Evolutionary conservation across 2,797 vertebrate species (phyloP).

Genomic region (Megalops cyprinoides): DNA sequence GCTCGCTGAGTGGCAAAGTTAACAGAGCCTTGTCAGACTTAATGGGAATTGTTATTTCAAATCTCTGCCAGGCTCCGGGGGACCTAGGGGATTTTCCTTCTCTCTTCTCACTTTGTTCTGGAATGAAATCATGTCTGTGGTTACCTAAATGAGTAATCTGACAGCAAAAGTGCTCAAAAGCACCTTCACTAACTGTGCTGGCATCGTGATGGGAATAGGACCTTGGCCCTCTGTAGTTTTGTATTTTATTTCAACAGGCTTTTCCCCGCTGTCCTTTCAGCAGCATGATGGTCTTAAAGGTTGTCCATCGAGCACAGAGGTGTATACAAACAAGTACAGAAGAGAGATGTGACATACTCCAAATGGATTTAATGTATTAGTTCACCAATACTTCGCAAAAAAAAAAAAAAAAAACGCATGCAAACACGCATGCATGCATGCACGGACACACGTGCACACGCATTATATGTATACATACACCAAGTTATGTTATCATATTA

Average conservation of each 20-base stretch:
- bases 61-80: conserved; percentile 64
- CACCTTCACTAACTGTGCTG: conserved; percentile 44
- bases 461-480: too few species aligned
- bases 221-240: conserved; percentile 50
- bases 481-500: neutral
- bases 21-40: conserved; percentile 55
- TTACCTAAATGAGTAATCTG: conserved; percentile 55
- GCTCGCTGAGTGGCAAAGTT: conserved; percentile 63
- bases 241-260: conserved; percentile 56
- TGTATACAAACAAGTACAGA: neutral
- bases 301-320: neutral
- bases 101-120: conserved; percentile 62
- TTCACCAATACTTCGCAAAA: too few species aligned
- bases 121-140: conserved; percentile 60
- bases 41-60: conserved; percentile 68
- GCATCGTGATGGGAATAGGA: conserved; percentile 52
- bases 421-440: too few species aligned
- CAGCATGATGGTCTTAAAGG: neutral
- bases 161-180: conserved; percentile 44
- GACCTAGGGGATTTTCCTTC: conserved; percentile 60
- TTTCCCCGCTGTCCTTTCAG: neutral
- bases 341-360: neutral
- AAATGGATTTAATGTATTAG: too few species aligned
- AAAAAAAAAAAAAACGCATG: too few species aligned
- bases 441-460: too few species aligned